A percentile compares a stretch with the other conserved stretches of the same genome.
Conservation (phyloP, 2,113 vertebrate genomes). For the Talpa occidentalis region DNA sequence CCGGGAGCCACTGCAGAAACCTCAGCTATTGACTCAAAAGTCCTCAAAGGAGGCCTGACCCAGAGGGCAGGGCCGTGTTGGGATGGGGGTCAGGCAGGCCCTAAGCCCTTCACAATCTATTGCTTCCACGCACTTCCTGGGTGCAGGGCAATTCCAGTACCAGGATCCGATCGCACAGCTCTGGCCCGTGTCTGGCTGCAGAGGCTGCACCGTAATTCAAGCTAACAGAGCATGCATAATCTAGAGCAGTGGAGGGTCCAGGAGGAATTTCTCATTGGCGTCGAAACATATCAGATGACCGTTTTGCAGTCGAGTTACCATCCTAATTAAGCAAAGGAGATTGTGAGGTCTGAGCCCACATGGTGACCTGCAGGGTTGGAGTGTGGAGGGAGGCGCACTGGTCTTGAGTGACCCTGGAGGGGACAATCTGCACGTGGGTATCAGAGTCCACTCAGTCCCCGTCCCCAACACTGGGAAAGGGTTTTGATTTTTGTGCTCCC, state of each 20-base stretch:
- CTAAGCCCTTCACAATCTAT: neutral
- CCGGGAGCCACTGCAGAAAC: neutral
- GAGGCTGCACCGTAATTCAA: conserved; percentile 50
- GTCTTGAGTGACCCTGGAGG: neutral
- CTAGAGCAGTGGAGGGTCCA: conserved; percentile 63
- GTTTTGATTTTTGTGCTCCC: neutral
- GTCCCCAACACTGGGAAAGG: neutral
- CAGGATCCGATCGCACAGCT: neutral
- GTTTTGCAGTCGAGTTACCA: conserved; percentile 55
- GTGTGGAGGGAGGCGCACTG: neutral
- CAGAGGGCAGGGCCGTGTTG: neutral
- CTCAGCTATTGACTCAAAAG: neutral
- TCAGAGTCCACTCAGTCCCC: neutral
- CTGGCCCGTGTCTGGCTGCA: conserved; percentile 52
- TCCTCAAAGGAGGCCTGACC: neutral
- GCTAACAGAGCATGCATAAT: conserved; percentile 76
- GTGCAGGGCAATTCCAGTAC: neutral
- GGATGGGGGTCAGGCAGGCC: neutral
- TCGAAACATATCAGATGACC: conserved; percentile 74
- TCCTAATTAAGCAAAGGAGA: conserved; percentile 72
- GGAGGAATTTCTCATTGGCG: conserved; percentile 75
- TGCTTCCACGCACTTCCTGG: neutral
- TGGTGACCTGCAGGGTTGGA: conserved; percentile 28
- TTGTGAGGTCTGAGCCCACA: neutral
- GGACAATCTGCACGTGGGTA: neutral